Evolutionary conservation across 2,888 invertebrate genomes (phyloP), one percentile per base, ranked within the genome.

Genomic region (Tetrapedia diversipes): DNA sequence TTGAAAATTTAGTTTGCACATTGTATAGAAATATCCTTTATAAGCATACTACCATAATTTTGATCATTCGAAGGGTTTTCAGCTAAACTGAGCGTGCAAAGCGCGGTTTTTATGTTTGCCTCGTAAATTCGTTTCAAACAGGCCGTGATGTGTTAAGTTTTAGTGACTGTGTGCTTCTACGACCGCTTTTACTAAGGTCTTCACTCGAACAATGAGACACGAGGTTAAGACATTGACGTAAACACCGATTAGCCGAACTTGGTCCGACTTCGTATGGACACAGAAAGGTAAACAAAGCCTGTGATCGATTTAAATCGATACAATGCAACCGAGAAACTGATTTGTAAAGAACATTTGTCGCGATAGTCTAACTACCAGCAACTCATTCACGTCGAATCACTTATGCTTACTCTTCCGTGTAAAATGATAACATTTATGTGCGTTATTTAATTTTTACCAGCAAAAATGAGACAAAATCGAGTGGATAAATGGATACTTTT

Each of bases 221-320:
- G 29, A 63, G 57, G 53, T 65, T 64, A 53, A 54, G 39, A 37
- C 34, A 59, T 37, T 57, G 53, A 64, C 49, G 64, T 59, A 51
- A 57, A 71, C 61, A 43, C 24, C 27, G 61, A 54, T 56, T 61
- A 69, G 16, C 29, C 34, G 10, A 24, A 49, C 16, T 32, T 24
- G 69, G 63, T 63, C 43, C 27, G 51, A 41, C 57, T 67, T 51
- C 43, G 34, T 27, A 34, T 68, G 53, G 53, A 16, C 6, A 22
- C 22, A 19, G 22, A 29, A 43, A 43, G n/a, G 16, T 32, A 24
- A 68, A 60, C 16, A 22, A 32, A 27, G 53, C 7, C 14, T 14
- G 11, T 8, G 39, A 53, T 45, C 22, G 19, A 51, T 51, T 37
- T 7, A 29, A 39, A 41, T 32, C 11, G 41, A 32, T 32, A 22